A percentile compares a stretch with the other conserved stretches of the same genome.
Conservation (phyloP, 2,888 invertebrate species). For the Celastrina argiolus region DNA sequence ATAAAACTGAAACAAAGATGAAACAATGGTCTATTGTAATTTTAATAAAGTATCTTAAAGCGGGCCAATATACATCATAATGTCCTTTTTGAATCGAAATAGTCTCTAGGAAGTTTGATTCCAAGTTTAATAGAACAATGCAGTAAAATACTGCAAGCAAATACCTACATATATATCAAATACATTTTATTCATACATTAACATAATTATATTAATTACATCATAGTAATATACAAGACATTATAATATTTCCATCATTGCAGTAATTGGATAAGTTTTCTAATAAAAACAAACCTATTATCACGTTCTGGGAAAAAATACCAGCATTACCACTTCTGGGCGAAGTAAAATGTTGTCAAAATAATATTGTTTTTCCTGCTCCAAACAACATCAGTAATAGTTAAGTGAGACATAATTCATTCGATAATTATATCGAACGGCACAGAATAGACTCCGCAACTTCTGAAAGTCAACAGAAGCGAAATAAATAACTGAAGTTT, state of each 20-base stretch:
- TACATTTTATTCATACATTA: too few species aligned
- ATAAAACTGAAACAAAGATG: slow-evolving; percentile 8
- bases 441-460: background rate
- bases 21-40: slow-evolving; percentile 13
- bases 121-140: too few species aligned
- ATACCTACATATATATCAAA: too few species aligned
- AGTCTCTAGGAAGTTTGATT: too few species aligned
- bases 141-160: too few species aligned
- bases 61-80: background rate
- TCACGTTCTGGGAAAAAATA: background rate
- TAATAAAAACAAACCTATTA: slow-evolving; percentile 6
- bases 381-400: slow-evolving; percentile 3
- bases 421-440: background rate
- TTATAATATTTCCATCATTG: background rate
- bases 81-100: background rate
- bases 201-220: background rate
- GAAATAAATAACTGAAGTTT: slow-evolving; percentile 24
- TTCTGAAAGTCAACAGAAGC: slow-evolving; percentile 26
- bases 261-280: background rate
- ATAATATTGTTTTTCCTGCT: slow-evolving; percentile 7
- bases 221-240: background rate
- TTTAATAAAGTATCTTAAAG: background rate
- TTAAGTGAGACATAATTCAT: slow-evolving; percentile 7
- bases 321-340: background rate
- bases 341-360: background rate